Evolutionary conservation across 2,888 invertebrate species (phyloP).

Genomic region (Tenthredo mesomela): DNA sequence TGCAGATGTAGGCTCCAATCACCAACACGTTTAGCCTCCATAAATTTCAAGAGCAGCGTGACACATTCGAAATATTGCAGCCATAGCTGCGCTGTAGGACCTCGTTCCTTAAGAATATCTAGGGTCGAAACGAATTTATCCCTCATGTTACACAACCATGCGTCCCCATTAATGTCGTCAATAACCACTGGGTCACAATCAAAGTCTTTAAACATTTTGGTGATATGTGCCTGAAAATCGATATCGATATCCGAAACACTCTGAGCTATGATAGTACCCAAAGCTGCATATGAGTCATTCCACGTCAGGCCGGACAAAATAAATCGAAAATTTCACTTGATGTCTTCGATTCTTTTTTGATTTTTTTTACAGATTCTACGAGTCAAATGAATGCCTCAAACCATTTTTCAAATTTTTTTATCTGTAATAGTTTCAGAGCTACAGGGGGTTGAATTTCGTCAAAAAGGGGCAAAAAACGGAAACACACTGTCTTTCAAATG

Average conservation of each 20-base stretch:
- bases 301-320: no score
- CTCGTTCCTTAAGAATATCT: conserved; percentile 43
- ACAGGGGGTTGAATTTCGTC: no score
- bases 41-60: conserved; percentile 41
- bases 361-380: no score
- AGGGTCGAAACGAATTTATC: conserved; percentile 1
- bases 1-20: conserved; percentile 60
- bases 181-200: background rate
- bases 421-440: no score
- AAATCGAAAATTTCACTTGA: no score
- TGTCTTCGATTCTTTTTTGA: no score
- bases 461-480: no score
- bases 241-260: conserved; percentile 7
- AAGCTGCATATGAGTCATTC: no score
- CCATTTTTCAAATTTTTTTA: no score
- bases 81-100: conserved; percentile 57
- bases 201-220: conserved; percentile 40
- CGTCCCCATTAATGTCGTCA: background rate
- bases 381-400: no score
- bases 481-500: no score
- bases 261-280: conserved; percentile 46
- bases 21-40: conserved; percentile 56
- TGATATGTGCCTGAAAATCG: conserved; percentile 44
- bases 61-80: conserved; percentile 16
- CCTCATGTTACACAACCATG: background rate